Conservation (phyloP, 64 coral and sea anemone genomes). For the Stichodactyla helianthus region DNA sequence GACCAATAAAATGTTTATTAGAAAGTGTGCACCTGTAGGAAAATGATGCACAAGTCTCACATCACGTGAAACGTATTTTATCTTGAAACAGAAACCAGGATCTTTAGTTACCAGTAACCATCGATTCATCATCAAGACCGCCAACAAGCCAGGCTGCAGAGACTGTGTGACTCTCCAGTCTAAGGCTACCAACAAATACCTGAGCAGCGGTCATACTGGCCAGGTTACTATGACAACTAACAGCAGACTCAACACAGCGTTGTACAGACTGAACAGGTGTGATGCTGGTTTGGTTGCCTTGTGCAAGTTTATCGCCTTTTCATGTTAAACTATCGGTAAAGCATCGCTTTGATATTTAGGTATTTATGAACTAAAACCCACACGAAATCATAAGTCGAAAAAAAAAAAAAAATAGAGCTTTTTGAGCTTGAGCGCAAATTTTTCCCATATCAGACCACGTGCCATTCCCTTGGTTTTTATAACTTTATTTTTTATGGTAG, state of each 20-base stretch:
- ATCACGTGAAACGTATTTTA: not conserved
- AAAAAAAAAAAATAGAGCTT: too few relatives aligned
- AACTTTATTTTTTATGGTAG: too few relatives aligned
- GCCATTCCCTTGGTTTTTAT: too few relatives aligned
- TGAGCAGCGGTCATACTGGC: not conserved
- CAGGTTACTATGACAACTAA: not conserved
- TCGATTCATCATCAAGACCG: not conserved
- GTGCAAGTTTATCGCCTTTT: not conserved
- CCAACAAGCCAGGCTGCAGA: not conserved
- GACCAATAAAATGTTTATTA: not conserved
- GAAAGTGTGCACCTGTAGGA: not conserved
- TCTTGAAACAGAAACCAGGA: not conserved
- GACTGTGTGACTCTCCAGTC: not conserved
- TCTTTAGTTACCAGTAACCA: not conserved
- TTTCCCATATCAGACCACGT: too few relatives aligned
- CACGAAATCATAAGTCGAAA: too few relatives aligned
- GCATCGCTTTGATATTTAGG: too few relatives aligned
- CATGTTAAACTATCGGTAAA: not conserved
- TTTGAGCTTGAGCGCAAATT: too few relatives aligned
- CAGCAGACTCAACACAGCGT: not conserved
- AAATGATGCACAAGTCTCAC: not conserved
- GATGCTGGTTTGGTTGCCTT: not conserved
- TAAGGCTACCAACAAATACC: not conserved
- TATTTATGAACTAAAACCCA: too few relatives aligned
- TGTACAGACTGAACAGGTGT: not conserved